Conservation (phyloP, 53 echinoderm and acorn worm species). For the Temnopleurus reevesii region DNA sequence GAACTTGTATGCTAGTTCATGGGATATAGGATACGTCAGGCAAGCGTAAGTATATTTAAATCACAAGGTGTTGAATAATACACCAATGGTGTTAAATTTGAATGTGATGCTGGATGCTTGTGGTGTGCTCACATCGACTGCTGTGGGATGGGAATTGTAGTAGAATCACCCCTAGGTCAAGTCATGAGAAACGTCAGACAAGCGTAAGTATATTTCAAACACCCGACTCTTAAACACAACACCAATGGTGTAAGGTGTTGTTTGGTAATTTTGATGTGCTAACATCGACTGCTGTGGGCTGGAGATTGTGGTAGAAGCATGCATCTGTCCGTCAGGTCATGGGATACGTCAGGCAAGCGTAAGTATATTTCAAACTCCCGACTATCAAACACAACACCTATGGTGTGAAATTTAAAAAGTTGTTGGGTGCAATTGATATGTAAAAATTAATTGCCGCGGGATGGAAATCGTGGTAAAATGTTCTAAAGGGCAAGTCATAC, state of each 20-base stretch:
- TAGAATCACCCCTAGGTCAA: conserved; percentile 79
- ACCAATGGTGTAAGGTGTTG: too few species aligned
- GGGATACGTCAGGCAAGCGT: conserved; percentile 81
- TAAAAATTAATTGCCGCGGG: too few species aligned
- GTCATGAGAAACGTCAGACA: conserved; percentile 81
- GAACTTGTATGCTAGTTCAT: conserved; percentile 77
- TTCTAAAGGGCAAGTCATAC: too few species aligned
- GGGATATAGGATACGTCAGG: conserved; percentile 77
- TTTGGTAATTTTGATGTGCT: too few species aligned
- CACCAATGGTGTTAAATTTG: conserved; percentile 43
- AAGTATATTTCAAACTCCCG: too few species aligned
- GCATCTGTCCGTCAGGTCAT: conserved; percentile 75
- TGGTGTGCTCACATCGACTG: conserved; percentile 76
- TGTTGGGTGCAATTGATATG: too few species aligned
- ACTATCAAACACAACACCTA: not conserved
- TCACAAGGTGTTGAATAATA: not conserved
- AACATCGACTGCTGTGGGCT: conserved; percentile 65
- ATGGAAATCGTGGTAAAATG: too few species aligned
- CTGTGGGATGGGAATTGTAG: conserved; percentile 69
- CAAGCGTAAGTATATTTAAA: conserved; percentile 80
- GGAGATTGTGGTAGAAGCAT: conserved; percentile 77
- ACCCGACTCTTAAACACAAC: not conserved
- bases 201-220: conserved; percentile 70
- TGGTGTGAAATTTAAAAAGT: too few species aligned
- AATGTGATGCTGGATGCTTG: conserved; percentile 81